Base-by-base conservation (phyloP, 2,113 vertebrate genomes). In the Ceyx cyanopectus region DNA sequence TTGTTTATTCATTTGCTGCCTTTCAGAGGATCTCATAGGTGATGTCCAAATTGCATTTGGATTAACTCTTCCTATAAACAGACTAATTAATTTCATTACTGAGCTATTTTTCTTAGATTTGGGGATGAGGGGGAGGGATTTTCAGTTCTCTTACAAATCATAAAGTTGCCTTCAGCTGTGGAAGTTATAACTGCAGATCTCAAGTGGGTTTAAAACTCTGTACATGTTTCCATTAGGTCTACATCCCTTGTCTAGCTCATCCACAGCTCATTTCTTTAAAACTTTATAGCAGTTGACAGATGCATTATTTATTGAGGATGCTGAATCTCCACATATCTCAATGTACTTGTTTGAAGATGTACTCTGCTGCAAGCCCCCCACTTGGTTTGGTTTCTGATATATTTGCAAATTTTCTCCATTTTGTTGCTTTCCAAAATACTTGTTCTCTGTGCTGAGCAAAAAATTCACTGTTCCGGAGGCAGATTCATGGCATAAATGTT, bases 241-340 rank as follows among this genome's bases (percentile, higher is more conserved):
- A 19, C 21, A 22, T 79, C 37, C 61, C 50, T 92, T 53, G 78
- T 61, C 51, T 67, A 67, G 90, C 26, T 85, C 48, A 68, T 72
- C 26, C 23, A 56, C 73, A 90, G 24, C 56, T 83, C 48, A 56
- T 84, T 60, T 93, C 66, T 90, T 80, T 72, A 85, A 70, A 88
- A 84, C 69, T 68, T 81, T 53, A 54, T 61, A 76, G 65, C 58
- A 78, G 50, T 84, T 93, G 73, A 57, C 74, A 54, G 76, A 76
- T 67, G 26, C 53, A 81, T 94, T 93, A 86, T 92, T 96, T 89
- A 94, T 90, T 83, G 69, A 92, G 81, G 70, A 76, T 84, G 74
- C 86, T 89, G 81, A 92, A 62, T 90, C 69, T 81, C 83, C 83
- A 72, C 40, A 23, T 92, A 90, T 80, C 57, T 86, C 80, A 67